Conservation (phyloP, 2,888 invertebrate species). For the Erebia aethiops region DNA sequence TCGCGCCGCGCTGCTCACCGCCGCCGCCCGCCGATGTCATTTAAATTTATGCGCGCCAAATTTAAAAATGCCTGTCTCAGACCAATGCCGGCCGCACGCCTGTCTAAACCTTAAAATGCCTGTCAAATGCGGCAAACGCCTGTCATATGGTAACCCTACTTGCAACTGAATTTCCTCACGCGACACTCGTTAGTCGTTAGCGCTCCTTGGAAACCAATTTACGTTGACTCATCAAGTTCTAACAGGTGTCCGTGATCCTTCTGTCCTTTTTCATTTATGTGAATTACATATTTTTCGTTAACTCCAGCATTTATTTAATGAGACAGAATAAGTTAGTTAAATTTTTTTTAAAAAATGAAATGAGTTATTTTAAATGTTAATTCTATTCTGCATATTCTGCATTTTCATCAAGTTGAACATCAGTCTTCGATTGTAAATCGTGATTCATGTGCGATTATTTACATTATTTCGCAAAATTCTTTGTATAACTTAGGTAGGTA, state of each 20-base stretch:
- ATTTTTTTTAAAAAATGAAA: too few relatives aligned
- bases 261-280: neutral
- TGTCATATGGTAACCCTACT: too few relatives aligned
- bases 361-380: too few relatives aligned
- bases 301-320: neutral
- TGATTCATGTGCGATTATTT: too few relatives aligned
- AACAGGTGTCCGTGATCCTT: neutral
- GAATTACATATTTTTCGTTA: neutral
- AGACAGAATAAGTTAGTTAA: neutral
- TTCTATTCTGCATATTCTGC: neutral
- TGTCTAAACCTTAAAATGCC: too few relatives aligned
- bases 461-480: neutral
- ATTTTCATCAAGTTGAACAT: neutral
- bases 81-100: too few relatives aligned
- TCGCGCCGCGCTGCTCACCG: too few relatives aligned
- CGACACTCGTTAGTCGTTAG: conserved; percentile 10
- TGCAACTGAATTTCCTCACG: conserved; percentile 22
- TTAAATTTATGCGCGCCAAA: too few relatives aligned
- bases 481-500: too few relatives aligned
- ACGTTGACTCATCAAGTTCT: conserved; percentile 10
- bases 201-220: neutral
- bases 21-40: too few relatives aligned
- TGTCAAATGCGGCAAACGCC: too few relatives aligned
- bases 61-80: too few relatives aligned
- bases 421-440: neutral